Base-by-base conservation (phyloP, 1,140 invertebrate species). In the Thereuonema tuberculata region DNA sequence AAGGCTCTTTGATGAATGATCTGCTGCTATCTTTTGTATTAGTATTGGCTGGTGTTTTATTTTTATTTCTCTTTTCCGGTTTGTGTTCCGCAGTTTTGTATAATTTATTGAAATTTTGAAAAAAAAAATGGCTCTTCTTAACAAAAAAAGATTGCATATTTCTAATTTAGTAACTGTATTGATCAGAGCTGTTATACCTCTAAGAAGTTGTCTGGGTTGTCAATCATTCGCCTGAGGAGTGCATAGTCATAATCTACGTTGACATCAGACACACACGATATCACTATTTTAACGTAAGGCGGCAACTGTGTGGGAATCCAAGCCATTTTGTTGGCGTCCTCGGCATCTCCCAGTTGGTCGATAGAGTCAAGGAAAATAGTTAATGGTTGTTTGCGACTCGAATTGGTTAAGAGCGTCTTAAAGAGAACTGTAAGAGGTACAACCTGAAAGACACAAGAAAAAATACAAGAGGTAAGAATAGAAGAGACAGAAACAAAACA, bases 361-460 rank as follows among this genome's bases (percentile, higher is more conserved):
- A 97, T 87, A 5, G 89, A 93, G 71, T 96, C 93, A 60, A 96
- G 74, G 70, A 92, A 93, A 15, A 96, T 75, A 1, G 92, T 75
- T 17, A 95, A 76, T 0, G 91, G 89, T 69, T 93, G 88, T 63
- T 91, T 82, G 26, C 77, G 67, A 1, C 79, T 86, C 0, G 90
- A 89, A 67, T 85, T 79, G 17, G 85, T 89, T 48, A 98, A 75
- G 26, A 99, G 77, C 67, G 93, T 85, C 74, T 98, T 98, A 72
- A 98, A 95, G 74, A 96, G 85, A 14, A 92, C 92, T 23, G 92
- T 94, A 14, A 99, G 76, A 9, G 93, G 93, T 17, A 97, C 92
- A 59, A 98, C 73, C 73, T 98, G 95, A 9, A 12, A 52, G 9
- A 43, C 9, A 43, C 37, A 43, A n/a, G n/a, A n/a, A n/a, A n/a